These are phyloP conservation scores for Cacatua alba DNA, from an alignment of 2,113 vertebrate genomes.

Conservation along the genomic window DNA sequence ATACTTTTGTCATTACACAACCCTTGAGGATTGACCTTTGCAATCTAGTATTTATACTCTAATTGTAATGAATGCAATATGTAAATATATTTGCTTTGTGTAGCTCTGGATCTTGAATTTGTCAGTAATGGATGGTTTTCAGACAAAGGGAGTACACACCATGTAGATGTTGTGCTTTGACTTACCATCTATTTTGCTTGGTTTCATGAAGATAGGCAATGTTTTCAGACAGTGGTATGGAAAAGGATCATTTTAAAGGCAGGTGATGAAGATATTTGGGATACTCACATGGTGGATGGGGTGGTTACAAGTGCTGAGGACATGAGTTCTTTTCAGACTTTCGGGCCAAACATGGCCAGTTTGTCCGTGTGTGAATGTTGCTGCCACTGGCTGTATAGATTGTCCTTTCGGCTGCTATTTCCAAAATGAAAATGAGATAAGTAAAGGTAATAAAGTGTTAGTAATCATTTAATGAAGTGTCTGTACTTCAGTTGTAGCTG, in stretches of 20 bases:
- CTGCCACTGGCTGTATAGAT: background rate
- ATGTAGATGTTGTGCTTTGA: background rate
- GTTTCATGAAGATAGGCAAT: background rate
- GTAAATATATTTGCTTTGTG: background rate
- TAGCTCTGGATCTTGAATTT: background rate
- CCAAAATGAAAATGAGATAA: background rate
- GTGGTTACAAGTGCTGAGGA: background rate
- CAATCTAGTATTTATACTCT: background rate
- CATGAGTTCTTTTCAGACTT: background rate
- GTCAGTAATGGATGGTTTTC: background rate
- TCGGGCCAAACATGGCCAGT: background rate
- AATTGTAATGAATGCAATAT: background rate
- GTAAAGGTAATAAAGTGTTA: background rate
- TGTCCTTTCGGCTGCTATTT: background rate
- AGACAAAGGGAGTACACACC: accelerated
- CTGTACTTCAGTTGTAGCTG: background rate
- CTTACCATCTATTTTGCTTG: background rate
- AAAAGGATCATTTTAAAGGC: background rate
- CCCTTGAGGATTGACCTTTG: background rate
- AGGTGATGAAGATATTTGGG: background rate
- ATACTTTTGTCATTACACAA: background rate
- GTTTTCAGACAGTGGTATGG: background rate
- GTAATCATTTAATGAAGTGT: background rate
- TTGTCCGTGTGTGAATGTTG: background rate
- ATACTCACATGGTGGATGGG: background rate